phyloP scores from a whole-genome alignment of 2,797 vertebrate species.

The Hemitrygon akajei region DNA sequence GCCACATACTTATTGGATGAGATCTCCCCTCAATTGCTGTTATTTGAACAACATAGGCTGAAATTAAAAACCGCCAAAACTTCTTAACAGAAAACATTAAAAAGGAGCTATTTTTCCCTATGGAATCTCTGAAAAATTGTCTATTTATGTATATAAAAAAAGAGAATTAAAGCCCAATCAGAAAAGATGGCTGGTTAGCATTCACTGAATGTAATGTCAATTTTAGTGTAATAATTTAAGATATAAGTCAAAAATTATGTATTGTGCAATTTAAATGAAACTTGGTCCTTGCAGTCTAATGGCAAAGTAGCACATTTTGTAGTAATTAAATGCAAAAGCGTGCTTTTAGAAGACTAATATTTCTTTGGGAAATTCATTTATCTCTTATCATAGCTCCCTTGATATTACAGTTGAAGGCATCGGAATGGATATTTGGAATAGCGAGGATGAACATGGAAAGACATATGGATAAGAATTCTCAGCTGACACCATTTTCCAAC shows the following conservation, averaged over 20 bases:
- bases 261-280: constrained; percentile 19
- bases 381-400: constrained; percentile 15
- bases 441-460: constrained; percentile 25
- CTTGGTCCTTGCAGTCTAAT: not conserved
- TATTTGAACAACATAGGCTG: constrained; percentile 25
- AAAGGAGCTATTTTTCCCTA: not conserved
- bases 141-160: not conserved
- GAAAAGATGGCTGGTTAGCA: not conserved
- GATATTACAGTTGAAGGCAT: constrained; percentile 31
- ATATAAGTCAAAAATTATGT: not conserved
- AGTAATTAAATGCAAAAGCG: constrained; percentile 18
- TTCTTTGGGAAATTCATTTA: constrained; percentile 30
- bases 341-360: constrained; percentile 27
- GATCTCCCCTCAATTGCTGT: constrained; percentile 6
- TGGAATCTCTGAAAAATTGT: not conserved
- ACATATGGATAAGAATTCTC: not conserved
- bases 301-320: constrained; percentile 28
- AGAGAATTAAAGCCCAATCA: not conserved
- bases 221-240: constrained; percentile 11
- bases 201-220: not conserved
- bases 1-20: constrained; percentile 29
- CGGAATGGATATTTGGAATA: constrained; percentile 26
- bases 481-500: constrained; percentile 32
- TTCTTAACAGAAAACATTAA: not conserved
- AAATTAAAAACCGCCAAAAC: constrained; percentile 12